These are phyloP conservation scores for Pseudonaja textilis DNA, from an alignment of 2,113 vertebrate species.

Conservation along the genomic window DNA sequence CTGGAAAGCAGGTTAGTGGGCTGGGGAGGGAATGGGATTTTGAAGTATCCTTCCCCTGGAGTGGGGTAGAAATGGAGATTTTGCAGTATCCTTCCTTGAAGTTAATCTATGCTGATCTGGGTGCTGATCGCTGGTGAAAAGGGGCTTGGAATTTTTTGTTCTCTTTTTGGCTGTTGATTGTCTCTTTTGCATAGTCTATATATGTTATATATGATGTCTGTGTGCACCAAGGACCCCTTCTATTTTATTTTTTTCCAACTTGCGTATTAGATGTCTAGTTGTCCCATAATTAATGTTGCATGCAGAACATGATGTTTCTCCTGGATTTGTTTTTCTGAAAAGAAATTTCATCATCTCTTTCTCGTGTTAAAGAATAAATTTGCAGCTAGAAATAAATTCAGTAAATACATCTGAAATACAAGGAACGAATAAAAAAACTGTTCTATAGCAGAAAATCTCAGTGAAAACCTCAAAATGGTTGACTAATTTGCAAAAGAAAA, in stretches of 20 bases:
- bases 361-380: background rate
- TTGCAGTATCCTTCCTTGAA: no score
- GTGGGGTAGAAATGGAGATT: no score
- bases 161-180: background rate
- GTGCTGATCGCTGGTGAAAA: background rate
- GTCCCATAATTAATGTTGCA: background rate
- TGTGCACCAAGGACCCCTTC: background rate
- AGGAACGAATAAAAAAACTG: background rate
- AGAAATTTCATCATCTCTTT: background rate
- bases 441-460: background rate
- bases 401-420: background rate
- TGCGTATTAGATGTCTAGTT: background rate
- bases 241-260: background rate
- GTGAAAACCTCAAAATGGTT: background rate
- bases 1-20: no score
- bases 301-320: background rate
- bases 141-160: background rate
- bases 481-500: background rate
- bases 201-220: no score
- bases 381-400: background rate
- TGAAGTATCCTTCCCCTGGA: no score
- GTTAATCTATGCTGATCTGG: background rate
- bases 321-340: background rate
- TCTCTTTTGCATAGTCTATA: background rate
- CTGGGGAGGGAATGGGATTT: no score